Evolutionary conservation across 2,888 invertebrate genomes (phyloP), one percentile per base, ranked within the genome.

Genomic region (Ormia ochracea): DNA sequence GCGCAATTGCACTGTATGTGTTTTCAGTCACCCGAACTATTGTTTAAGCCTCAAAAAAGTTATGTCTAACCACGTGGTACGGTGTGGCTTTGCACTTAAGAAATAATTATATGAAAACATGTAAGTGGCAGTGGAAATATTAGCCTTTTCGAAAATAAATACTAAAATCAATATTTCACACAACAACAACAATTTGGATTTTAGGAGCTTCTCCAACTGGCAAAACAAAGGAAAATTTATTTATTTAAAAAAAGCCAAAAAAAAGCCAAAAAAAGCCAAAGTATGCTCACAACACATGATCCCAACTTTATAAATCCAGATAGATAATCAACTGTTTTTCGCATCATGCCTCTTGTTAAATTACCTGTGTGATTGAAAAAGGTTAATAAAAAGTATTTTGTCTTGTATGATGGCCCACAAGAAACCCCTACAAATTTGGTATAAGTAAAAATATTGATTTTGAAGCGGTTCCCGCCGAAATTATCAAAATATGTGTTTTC

Each of bases 201-300:
- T 73, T 65, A n/a, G 73, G 73, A n/a, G 14, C 73, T 2, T 73
- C 73, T 7, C 21, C 65, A 14, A 4, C 65, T 19, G 65, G 73
- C n/a, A n/a, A n/a, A n/a, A n/a, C n/a, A n/a, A n/a, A n/a, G n/a
- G n/a, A n/a, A n/a, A n/a, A n/a, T n/a, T n/a, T n/a, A n/a, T n/a
- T n/a, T n/a, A n/a, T n/a, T n/a, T n/a, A n/a, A n/a, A n/a, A n/a
- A n/a, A n/a, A n/a, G n/a, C n/a, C n/a, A n/a, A n/a, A n/a, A n/a
- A n/a, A n/a, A n/a, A n/a, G n/a, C n/a, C n/a, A n/a, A n/a, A n/a
- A n/a, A n/a, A n/a, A n/a, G n/a, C n/a, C n/a, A n/a, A n/a, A n/a
- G n/a, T n/a, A n/a, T n/a, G n/a, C n/a, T n/a, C n/a, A n/a, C n/a
- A n/a, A n/a, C n/a, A n/a, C n/a, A n/a, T n/a, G n/a, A n/a, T n/a